Conservation (phyloP, 2,113 vertebrate species). For the Hylia prasina region DNA sequence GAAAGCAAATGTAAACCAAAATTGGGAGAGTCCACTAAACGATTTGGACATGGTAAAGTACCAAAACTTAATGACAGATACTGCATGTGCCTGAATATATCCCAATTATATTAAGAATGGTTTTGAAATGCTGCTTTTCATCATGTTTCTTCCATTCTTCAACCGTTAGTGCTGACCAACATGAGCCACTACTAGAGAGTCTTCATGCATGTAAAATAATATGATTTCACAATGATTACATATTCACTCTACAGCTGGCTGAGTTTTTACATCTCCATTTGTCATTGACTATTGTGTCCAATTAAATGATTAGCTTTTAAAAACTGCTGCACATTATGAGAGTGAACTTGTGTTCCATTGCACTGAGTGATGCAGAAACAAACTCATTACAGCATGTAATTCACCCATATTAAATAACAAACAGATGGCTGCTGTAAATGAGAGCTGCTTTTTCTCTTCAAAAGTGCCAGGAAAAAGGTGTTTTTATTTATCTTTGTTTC, state of each 20-base stretch:
- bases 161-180: slow-evolving; percentile 82
- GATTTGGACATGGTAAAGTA: slow-evolving; percentile 36
- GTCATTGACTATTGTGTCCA: slow-evolving; percentile 99
- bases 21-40: slow-evolving; percentile 15
- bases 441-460: slow-evolving; percentile 98
- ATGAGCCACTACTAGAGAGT: slow-evolving; percentile 96
- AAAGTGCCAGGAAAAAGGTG: slow-evolving; percentile 92
- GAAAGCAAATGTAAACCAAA: slow-evolving; percentile 57
- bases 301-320: slow-evolving; percentile 99
- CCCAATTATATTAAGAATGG: slow-evolving; percentile 60
- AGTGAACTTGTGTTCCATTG: slow-evolving; percentile 99
- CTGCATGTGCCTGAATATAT: slow-evolving; percentile 11
- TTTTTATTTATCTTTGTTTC: slow-evolving; percentile 98
- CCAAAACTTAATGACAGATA: slow-evolving; percentile 54
- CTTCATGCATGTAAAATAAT: slow-evolving; percentile 99
- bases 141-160: slow-evolving; percentile 78
- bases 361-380: slow-evolving; percentile 99
- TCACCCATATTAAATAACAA: slow-evolving; percentile 99
- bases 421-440: slow-evolving; percentile 99
- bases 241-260: slow-evolving; percentile 99
- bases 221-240: slow-evolving; percentile 99
- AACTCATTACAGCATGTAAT: slow-evolving; percentile 99
- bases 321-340: slow-evolving; percentile 97
- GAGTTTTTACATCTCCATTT: slow-evolving; percentile 99
- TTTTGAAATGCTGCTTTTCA: slow-evolving; percentile 68